Base-by-base conservation (phyloP, 1,140 invertebrate genomes). In the Heliconius hermathena region DNA sequence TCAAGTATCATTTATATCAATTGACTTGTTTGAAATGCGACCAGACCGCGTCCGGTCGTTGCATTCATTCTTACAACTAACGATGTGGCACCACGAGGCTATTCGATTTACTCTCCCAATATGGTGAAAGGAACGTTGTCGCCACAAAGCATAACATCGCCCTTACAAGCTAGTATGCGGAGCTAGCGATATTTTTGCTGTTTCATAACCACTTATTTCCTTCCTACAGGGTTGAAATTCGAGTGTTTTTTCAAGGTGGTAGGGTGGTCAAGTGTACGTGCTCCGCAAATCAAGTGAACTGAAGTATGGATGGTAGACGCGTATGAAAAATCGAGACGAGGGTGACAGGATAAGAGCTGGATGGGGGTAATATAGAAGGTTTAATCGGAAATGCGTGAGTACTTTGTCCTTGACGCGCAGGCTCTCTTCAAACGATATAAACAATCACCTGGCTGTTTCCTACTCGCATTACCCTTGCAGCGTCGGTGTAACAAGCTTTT, bases 311-410 rank as follows among this genome's bases (percentile, higher is more conserved):
- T 91, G 90, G 89, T 84, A 90, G 88, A 85, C 90, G 84, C 88
- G 85, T 91, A 94, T 93, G 93, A 94, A 93, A 93, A 94, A 92
- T 93, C 89, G 89, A 90, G 90, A 87, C 83, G 83, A 87, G 92
- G 90, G 91, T 85, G 90, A 89, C 87, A 90, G 88, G 90, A 91
- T 89, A 88, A 89, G 87, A 87, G 84, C 82, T 81, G 84, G 85
- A 86, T 88, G 85, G 83, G 89, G 89, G 91, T 90, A 85, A 84
- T 83, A 86, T 81, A 83, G 87, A 87, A 89, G 88, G 87, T 91
- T 89, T 93, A 90, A 92, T 91, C 89, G 88, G 87, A 91, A 93
- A 89, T 87, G 85, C 86, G 85, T 87, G 85, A 85, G 83, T 83
- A 78, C 80, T 77, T 79, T 82, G 84, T 81, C 82, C 78, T 82